A percentile compares a stretch with the other conserved stretches of the same genome.
Conservation (phyloP, 2,888 invertebrate species). For the Drosophila austrosaltans region DNA sequence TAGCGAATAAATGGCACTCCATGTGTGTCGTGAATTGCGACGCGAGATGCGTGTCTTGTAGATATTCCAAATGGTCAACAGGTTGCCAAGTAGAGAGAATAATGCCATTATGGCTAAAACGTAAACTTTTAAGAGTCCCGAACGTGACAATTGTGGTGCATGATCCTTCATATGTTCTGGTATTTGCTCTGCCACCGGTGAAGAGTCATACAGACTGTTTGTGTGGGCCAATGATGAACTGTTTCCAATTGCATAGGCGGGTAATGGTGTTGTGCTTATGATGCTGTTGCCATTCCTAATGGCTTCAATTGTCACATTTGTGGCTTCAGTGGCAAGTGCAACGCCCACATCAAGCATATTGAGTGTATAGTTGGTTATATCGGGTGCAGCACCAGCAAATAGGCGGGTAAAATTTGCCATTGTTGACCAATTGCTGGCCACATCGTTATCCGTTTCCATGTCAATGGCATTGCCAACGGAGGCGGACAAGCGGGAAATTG, state of each 20-base stretch:
- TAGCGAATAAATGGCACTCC: constrained; percentile 90
- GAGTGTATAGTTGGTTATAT: constrained; percentile 65
- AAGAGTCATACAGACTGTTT: constrained; percentile 51
- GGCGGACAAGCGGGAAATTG: constrained; percentile 24
- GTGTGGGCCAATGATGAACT: constrained; percentile 52
- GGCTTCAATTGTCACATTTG: constrained; percentile 13
- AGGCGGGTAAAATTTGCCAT: constrained; percentile 58
- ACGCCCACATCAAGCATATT: constrained; percentile 62
- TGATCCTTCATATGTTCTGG: constrained; percentile 84
- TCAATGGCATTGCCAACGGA: constrained; percentile 15
- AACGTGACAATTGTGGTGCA: constrained; percentile 88
- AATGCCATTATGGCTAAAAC: constrained; percentile 89
- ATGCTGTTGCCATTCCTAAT: no score
- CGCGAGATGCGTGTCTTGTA: constrained; percentile 86
- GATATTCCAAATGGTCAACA: constrained; percentile 91
- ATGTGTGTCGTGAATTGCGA: constrained; percentile 86
- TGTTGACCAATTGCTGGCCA: constrained; percentile 52
- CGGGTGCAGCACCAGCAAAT: constrained; percentile 52
- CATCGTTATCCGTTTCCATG: constrained; percentile 27
- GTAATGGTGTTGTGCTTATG: constrained; percentile 5
- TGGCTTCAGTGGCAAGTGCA: constrained; percentile 39
- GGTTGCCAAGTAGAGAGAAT: constrained; percentile 89
- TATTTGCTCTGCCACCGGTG: constrained; percentile 62
- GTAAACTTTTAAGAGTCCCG: constrained; percentile 87
- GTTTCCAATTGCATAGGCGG: constrained; percentile 53